Base-by-base conservation (phyloP, 2,797 vertebrate genomes). In the Geotrypetes seraphini region DNA sequence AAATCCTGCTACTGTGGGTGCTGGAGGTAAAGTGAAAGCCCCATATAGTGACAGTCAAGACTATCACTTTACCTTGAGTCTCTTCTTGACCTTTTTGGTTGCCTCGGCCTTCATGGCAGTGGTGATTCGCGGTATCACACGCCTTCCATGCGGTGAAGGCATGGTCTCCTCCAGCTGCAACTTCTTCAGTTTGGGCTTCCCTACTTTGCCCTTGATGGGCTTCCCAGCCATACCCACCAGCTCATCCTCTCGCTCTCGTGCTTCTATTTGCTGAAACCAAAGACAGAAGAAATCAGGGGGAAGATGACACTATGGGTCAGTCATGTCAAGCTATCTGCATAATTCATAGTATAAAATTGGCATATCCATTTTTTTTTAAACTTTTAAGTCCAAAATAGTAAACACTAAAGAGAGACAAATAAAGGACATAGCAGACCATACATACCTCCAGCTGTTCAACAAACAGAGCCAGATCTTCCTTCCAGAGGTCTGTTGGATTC, bases 51-150 rank as follows among this genome's bases (percentile, higher is more conserved):
- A n/a, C n/a, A n/a, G n/a, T n/a, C n/a, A n/a, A n/a, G n/a, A n/a
- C n/a, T n/a, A n/a, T n/a, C n/a, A 8, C 23, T 73, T 83, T 63
- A 80, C 53, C 62, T 87, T 90, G 24, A 59, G 73, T 64, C 71
- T 79, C 56, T 22, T 81, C 61, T 69, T 88, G 22, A 57, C 61
- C 71, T 83, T 99, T 63, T 67, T 92, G 52, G 71, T 79, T 7
- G 91, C 93, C 2, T 90, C 92, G 12, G 82, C 88, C 59, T 91
- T 97, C 94, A 99, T 97, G 50, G 88, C 75, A 36, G 75, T 65
- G 33, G 94, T 98, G 19, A 99, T 48, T 6, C 48, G 84, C 1
- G 96, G 95, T 34, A 96, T 47, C 10, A 98, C 79, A 0, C 95
- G 84, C 6, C 81, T 60, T 2, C 94, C 96, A 17, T 76, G 71